phyloP scores from a whole-genome alignment of 2,888 invertebrate genomes.

The Eucriotettix oculatus region DNA sequence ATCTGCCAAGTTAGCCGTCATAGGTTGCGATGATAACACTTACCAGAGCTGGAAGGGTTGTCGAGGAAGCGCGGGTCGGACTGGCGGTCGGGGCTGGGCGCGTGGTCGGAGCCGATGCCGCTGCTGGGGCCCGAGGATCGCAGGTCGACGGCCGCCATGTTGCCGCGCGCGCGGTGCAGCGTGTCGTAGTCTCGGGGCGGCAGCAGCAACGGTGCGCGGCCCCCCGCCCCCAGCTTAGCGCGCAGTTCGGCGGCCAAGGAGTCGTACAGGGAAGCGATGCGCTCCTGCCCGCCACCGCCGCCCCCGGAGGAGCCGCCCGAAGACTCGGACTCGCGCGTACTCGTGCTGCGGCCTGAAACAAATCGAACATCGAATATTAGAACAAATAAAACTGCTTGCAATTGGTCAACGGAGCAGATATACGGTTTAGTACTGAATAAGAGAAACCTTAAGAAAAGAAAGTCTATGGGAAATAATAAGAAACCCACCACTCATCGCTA shows the following conservation, averaged over 20 bases:
- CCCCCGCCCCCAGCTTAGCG: slow-evolving; percentile 42
- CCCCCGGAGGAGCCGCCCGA: slow-evolving; percentile 15
- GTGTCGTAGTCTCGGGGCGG: slow-evolving; percentile 93
- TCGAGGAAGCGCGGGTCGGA: slow-evolving; percentile 31
- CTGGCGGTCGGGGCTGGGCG: slow-evolving; percentile 60
- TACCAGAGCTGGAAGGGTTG: slow-evolving; percentile 45
- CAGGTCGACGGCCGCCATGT: slow-evolving; percentile 53
- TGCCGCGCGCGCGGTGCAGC: slow-evolving; percentile 62
- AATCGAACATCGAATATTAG: too few species aligned
- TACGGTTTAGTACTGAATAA: too few species aligned
- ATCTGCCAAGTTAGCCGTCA: too few species aligned
- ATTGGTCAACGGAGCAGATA: too few species aligned
- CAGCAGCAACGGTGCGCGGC: slow-evolving; percentile 56
- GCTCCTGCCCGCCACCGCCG: slow-evolving; percentile 18
- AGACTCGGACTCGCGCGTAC: slow-evolving; percentile 16
- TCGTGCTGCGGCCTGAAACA: slow-evolving; percentile 8
- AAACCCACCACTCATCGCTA: too few species aligned
- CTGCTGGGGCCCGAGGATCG: slow-evolving; percentile 23
- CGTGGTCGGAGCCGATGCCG: slow-evolving; percentile 76
- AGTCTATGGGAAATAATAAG: too few species aligned
- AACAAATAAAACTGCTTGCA: too few species aligned
- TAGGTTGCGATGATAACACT: slow-evolving; percentile 20
- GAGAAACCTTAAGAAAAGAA: too few species aligned
- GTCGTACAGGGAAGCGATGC: slow-evolving; percentile 63
- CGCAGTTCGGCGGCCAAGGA: slow-evolving; percentile 83